Evolutionary conservation across 2,797 vertebrate genomes (phyloP), one percentile per base, ranked within the genome.

Genomic region (Dicrostonyx torquatus): DNA sequence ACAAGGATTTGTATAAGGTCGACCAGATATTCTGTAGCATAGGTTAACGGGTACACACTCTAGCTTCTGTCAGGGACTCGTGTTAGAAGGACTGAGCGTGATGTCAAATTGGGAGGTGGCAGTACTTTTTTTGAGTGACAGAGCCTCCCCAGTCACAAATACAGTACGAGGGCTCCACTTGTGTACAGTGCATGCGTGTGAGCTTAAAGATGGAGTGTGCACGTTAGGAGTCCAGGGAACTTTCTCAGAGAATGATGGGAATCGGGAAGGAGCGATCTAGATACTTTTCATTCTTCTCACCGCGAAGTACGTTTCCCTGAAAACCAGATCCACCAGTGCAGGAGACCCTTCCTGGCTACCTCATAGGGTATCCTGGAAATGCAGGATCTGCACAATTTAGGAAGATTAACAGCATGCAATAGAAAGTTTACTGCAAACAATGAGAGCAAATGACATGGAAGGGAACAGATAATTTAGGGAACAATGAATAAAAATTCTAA

Each of bases 401-500:
- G 45, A 87, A 91, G 96, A 96, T 94, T 91, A 93, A 89, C 85
- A 94, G 79, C 55, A 93, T 80, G 29, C 89, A 94, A 95, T 26
- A 88, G 55, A 94, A 93, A n/a, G 78, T 48, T 80, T 87, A 89
- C 83, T 70, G 72, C 64, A 86, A 83, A 90, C 29, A 85, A 87
- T 90, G 77, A 90, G 94, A 96, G 73, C 87, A 96, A 96, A 90
- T 92, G 68, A 88, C 48, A 94, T 0, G 2, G 68, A 95, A 94
- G 85, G 88, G 95, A 96, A 93, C 89, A 78, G 89, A 96, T 93
- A 95, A 97, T 95, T 97, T 96, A 82, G 84, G n/a, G 64, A 97
- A 97, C 94, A 97, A 96, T 96, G 75, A 76, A 58, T 89, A 90
- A 84, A 88, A 86, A 92, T 82, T 82, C 18, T 96, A 87, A 91